Evolutionary conservation across 1,140 invertebrate species (phyloP).

Genomic region (Drosophila funebris): DNA sequence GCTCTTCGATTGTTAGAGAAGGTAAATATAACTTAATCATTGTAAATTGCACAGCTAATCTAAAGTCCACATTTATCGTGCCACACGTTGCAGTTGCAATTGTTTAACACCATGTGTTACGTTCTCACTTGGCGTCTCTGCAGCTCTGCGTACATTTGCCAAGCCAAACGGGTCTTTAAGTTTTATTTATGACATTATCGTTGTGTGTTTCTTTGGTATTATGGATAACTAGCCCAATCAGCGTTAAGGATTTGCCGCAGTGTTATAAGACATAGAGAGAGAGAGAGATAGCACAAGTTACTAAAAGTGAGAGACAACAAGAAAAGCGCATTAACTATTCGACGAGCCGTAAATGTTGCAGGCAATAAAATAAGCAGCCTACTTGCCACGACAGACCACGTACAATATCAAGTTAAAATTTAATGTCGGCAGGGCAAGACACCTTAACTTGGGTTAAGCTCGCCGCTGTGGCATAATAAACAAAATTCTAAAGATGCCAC

Average conservation of each 20-base stretch:
- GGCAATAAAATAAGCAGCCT: conserved; percentile 63
- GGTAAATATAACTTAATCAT: too few species aligned
- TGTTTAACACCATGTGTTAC: not conserved
- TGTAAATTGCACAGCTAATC: too few species aligned
- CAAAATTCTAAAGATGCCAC: conserved; percentile 73
- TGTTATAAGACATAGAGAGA: not conserved
- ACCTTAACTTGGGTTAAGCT: conserved; percentile 51
- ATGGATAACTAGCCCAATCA: conserved; percentile 40
- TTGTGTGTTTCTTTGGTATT: conserved; percentile 14
- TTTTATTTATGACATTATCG: conserved; percentile 35
- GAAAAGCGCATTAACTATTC: conserved; percentile 77
- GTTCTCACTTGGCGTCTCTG: conserved; percentile 11
- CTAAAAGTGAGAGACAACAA: conserved; percentile 34
- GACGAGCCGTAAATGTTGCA: conserved; percentile 52
- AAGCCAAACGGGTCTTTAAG: not conserved
- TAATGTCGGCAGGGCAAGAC: conserved; percentile 50
- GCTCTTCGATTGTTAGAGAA: too few species aligned
- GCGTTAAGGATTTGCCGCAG: conserved; percentile 4
- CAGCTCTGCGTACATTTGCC: not conserved
- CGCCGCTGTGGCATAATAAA: conserved; percentile 61
- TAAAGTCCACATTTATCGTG: not conserved
- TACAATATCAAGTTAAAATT: conserved; percentile 64
- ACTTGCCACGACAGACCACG: conserved; percentile 43
- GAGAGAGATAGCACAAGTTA: not conserved
- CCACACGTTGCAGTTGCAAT: not conserved